phyloP scores from a whole-genome alignment of 2,797 vertebrate genomes.

The Anabas testudineus region DNA sequence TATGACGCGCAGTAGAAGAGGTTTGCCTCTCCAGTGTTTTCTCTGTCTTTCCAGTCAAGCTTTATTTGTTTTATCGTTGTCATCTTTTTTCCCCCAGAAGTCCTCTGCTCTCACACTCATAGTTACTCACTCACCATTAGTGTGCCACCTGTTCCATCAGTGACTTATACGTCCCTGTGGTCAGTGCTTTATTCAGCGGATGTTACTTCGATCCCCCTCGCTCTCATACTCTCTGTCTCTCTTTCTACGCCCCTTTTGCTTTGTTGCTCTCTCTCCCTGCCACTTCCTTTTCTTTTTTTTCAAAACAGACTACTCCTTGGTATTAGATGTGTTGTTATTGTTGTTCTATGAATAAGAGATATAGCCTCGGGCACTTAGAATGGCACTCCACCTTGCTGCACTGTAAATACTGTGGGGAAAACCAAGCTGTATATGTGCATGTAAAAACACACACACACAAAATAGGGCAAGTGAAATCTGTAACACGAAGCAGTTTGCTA shows the following conservation, averaged over 20 bases:
- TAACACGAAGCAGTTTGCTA: slow-evolving; percentile 35
- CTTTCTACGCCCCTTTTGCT: not conserved
- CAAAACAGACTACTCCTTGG: slow-evolving; percentile 30
- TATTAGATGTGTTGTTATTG: slow-evolving; percentile 67
- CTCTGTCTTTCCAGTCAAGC: not conserved
- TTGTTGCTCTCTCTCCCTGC: slow-evolving; percentile 8
- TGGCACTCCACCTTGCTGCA: slow-evolving; percentile 54
- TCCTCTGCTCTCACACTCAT: not conserved
- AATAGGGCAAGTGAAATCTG: slow-evolving; percentile 30
- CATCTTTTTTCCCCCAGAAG: not conserved
- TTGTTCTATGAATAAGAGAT: slow-evolving; percentile 70
- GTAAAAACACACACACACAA: not conserved
- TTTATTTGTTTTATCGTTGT: slow-evolving; percentile 11
- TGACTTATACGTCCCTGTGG: slow-evolving; percentile 53
- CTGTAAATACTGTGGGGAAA: slow-evolving; percentile 51
- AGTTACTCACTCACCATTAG: slow-evolving; percentile 36
- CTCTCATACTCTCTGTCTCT: not conserved
- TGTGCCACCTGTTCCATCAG: slow-evolving; percentile 53
- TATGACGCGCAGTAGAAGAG: not conserved
- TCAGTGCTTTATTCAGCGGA: slow-evolving; percentile 36
- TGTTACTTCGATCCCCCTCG: slow-evolving; percentile 7
- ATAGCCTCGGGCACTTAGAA: slow-evolving; percentile 53
- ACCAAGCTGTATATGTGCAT: slow-evolving; percentile 22
- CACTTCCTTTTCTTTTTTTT: slow-evolving; percentile 23
- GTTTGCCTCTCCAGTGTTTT: not conserved